Percentiles rank a stretch among this genome's conserved stretches.
Evolutionary conservation across 2,888 invertebrate genomes (phyloP).

Genomic region (Sinohyriopsis cumingii): DNA sequence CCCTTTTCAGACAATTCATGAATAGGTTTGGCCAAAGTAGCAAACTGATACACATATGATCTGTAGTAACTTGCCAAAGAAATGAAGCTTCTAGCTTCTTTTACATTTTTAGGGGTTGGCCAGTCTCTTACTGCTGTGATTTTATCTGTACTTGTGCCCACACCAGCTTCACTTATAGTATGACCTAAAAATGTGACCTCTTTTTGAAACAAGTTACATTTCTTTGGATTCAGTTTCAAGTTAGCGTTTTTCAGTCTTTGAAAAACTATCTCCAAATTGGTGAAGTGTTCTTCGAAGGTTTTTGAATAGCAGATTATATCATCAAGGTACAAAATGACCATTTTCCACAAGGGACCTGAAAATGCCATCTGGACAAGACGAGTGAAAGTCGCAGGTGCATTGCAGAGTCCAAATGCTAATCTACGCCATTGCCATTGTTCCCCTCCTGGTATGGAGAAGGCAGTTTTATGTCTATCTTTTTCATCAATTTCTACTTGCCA

Average conservation of each 20-base stretch:
- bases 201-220: slow-evolving; percentile 7
- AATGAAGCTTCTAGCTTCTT: too few relatives aligned
- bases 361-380: slow-evolving; percentile 20
- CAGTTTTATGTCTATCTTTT: slow-evolving; percentile 17
- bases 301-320: slow-evolving; percentile 25
- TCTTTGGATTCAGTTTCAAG: neutral
- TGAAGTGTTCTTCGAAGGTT: slow-evolving; percentile 15
- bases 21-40: too few relatives aligned
- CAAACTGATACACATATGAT: too few relatives aligned
- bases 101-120: neutral
- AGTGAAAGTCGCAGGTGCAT: slow-evolving; percentile 22
- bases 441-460: slow-evolving; percentile 16
- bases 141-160: slow-evolving; percentile 9
- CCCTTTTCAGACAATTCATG: too few relatives aligned
- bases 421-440: slow-evolving; percentile 24
- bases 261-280: slow-evolving; percentile 2
- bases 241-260: neutral
- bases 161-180: slow-evolving; percentile 9
- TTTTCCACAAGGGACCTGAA: slow-evolving; percentile 19
- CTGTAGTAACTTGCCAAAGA: too few relatives aligned
- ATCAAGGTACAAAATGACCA: slow-evolving; percentile 23
- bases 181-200: slow-evolving; percentile 13
- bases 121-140: neutral
- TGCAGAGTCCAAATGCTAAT: slow-evolving; percentile 27
- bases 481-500: slow-evolving; percentile 20